A percentile compares a stretch with the other conserved stretches of the same genome.
phyloP scores from a whole-genome alignment of 2,113 vertebrate genomes.

The Prolemur simus region DNA sequence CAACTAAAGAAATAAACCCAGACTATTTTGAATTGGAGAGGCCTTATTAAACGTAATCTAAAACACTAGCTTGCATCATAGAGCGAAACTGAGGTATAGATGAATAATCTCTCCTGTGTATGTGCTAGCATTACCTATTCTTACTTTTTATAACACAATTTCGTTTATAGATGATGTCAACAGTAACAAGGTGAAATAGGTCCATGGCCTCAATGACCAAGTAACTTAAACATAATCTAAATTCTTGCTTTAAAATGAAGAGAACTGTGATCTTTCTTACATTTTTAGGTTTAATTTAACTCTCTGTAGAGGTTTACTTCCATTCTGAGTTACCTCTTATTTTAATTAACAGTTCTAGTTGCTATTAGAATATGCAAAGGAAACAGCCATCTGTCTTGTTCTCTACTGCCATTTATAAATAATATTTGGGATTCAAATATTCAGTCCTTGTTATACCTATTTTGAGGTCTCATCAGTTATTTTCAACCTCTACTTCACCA shows the following conservation, averaged over 20 bases:
- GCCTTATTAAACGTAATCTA: not conserved
- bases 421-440: constrained; percentile 2
- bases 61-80: not conserved
- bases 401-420: constrained; percentile 28
- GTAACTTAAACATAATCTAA: not conserved
- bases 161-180: not conserved
- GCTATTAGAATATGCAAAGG: constrained; percentile 17
- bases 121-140: not conserved
- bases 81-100: not conserved
- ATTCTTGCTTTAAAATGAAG: not conserved
- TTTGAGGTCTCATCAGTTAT: not conserved
- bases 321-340: constrained; percentile 26
- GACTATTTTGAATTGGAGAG: not conserved
- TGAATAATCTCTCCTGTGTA: not conserved
- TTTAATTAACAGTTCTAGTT: constrained; percentile 42
- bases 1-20: not conserved
- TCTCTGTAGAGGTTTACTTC: not conserved
- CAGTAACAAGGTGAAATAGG: not conserved
- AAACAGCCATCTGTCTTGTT: constrained; percentile 36
- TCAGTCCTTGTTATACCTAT: not conserved
- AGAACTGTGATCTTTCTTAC: not conserved
- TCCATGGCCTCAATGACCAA: not conserved
- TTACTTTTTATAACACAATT: not conserved
- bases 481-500: not conserved
- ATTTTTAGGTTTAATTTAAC: not conserved